Conservation (phyloP, 1,140 invertebrate species). For the Drosophila ananassae region DNA sequence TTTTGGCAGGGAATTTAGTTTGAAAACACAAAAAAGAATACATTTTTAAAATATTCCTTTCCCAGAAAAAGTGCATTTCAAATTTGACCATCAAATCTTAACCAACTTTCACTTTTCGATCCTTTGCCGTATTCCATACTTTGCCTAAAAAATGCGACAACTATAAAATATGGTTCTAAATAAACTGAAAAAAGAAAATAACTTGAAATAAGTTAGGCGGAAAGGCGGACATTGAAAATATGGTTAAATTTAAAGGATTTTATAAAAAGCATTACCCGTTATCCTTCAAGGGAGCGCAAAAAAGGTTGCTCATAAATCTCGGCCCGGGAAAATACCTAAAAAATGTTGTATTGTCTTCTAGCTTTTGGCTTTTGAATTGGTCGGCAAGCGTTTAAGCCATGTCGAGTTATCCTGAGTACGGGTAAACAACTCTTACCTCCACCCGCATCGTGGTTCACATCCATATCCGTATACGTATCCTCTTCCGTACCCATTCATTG, state of each 20-base stretch:
- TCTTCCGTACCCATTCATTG: not conserved
- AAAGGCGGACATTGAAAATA: conserved; percentile 13
- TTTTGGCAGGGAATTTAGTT: not conserved
- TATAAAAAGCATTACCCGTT: conserved; percentile 32
- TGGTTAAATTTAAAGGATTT: conserved; percentile 40
- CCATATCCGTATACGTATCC: not conserved
- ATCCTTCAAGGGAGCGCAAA: conserved; percentile 48
- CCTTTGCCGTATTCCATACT: not conserved
- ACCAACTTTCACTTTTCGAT: not conserved
- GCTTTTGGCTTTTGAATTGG: conserved; percentile 71
- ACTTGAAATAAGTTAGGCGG: conserved; percentile 19
- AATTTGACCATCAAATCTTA: not conserved
- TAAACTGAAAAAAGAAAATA: conserved; percentile 19
- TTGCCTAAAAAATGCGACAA: conserved; percentile 19
- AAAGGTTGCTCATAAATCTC: conserved; percentile 70
- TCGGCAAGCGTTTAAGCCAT: conserved; percentile 61
- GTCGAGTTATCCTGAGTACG: conserved; percentile 71
- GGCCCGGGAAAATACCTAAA: conserved; percentile 43
- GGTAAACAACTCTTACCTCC: conserved; percentile 65
- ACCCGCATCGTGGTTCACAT: not conserved
- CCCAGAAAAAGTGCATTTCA: no score
- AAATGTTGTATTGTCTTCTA: conserved; percentile 74
- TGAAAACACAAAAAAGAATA: no score
- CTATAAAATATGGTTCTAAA: conserved; percentile 23
- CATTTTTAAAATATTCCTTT: no score